Conservation (phyloP, 2,797 vertebrate genomes). For the Siniperca scherzeri region DNA sequence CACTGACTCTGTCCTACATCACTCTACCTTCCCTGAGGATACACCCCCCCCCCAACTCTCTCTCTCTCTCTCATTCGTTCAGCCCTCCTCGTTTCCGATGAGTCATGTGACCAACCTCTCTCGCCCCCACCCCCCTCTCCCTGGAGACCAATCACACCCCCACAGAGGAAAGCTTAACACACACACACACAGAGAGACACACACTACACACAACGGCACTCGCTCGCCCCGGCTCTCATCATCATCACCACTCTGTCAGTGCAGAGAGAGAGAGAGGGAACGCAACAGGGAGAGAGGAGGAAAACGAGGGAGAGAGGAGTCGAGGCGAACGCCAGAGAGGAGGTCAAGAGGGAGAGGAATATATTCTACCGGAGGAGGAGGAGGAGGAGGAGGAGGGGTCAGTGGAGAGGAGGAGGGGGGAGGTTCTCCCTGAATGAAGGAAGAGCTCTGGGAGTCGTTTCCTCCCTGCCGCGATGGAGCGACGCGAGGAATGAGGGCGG, state of each 20-base stretch:
- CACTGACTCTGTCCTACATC: conserved; percentile 68
- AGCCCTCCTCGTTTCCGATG: conserved; percentile 57
- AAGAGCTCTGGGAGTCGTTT: conserved; percentile 79
- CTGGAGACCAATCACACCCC: conserved; percentile 68
- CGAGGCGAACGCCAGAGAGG: conserved; percentile 47
- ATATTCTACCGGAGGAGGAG: conserved; percentile 41
- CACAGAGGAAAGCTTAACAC: conserved; percentile 54
- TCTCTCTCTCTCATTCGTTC: conserved; percentile 33
- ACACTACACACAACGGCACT: conserved; percentile 29
- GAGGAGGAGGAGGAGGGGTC: conserved; percentile 53
- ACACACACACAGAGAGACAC: neutral
- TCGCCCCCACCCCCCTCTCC: conserved; percentile 35
- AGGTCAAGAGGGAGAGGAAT: conserved; percentile 61
- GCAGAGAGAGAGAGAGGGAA: conserved; percentile 20
- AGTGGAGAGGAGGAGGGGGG: conserved; percentile 47
- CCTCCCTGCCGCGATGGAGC: conserved; percentile 80
- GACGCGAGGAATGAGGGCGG: conserved; percentile 88
- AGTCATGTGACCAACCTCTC: conserved; percentile 73
- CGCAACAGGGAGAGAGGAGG: conserved; percentile 35
- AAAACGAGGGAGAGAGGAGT: conserved; percentile 42
- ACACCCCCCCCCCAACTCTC: conserved; percentile 38
- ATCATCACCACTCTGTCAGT: conserved; percentile 41
- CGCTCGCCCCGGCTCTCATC: conserved; percentile 26
- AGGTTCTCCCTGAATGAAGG: conserved; percentile 82
- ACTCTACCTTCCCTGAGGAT: conserved; percentile 68